Base-by-base conservation (phyloP, 2,113 vertebrate species). In the Campylorhamphus procurvoides region DNA sequence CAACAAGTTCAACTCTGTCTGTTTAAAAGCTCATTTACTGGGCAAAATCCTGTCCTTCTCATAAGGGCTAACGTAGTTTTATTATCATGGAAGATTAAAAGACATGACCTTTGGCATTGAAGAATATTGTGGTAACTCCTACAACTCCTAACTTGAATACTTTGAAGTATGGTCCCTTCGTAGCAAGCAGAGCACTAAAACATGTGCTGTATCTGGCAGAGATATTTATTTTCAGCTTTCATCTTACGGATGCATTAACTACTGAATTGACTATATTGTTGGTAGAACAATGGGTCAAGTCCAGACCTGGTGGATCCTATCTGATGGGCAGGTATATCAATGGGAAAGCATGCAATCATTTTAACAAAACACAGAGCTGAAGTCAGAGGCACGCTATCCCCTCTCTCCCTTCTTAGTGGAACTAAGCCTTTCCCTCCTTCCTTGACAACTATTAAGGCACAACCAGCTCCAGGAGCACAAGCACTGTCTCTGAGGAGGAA, bases 211-310 rank as follows among this genome's bases (percentile, higher is more conserved):
- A 82, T 53, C 78, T 95, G 89, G 88, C 63, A 95, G 56, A 63
- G 28, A 46, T 56, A 55, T 25, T 82, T 71, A 18, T 87, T 83
- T 91, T 75, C 79, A 66, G 47, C 76, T 97, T 96, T 94, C 89
- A 93, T 82, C 90, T 93, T 75, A 83, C 0, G 0, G 0, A 3
- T 63, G 73, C 47, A 74, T 80, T 85, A 82, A 69, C 69, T 90
- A 31, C 73, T 77, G 76, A 75, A 75, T 17, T 77, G 80, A 52
- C 67, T 93, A 2, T 49, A 74, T 66, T 91, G 83, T 93, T 72
- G 74, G 42, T 23, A 53, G 83, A 93, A 93, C 74, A 93, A 79
- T 33, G 64, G 60, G 46, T 78, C 94, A 89, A 90, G 93, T 76
- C 90, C 90, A 75, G 94, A 80, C 83, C 80, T 90, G 85, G 60